These are phyloP conservation scores for Caradrina clavipalpis DNA, from an alignment of 2,888 invertebrate species.

Conservation along the genomic window DNA sequence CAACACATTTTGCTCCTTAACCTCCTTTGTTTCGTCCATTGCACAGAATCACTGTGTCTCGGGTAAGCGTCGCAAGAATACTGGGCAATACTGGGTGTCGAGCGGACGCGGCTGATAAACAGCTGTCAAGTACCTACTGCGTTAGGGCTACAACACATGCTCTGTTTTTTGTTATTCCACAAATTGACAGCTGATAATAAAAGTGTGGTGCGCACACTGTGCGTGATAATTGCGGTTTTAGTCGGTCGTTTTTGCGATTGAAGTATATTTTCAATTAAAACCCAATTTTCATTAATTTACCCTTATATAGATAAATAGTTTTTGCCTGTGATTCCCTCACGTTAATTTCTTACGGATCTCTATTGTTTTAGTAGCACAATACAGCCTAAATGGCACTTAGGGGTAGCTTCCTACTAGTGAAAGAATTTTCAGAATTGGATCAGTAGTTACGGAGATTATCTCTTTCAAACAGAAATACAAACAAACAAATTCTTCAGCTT, in stretches of 20 bases:
- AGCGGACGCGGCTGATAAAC: constrained; percentile 59
- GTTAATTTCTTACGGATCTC: too few relatives aligned
- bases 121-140: constrained; percentile 31
- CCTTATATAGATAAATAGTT: not conserved
- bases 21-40: constrained; percentile 52
- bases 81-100: constrained; percentile 55
- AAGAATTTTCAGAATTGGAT: too few relatives aligned
- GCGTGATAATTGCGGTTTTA: not conserved
- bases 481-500: too few relatives aligned
- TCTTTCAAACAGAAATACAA: not conserved
- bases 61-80: constrained; percentile 35
- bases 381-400: too few relatives aligned
- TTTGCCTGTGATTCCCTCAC: too few relatives aligned
- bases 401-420: too few relatives aligned
- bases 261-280: not conserved
- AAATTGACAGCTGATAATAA: constrained; percentile 11
- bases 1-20: constrained; percentile 37
- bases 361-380: too few relatives aligned
- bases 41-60: constrained; percentile 58
- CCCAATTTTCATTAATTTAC: not conserved
- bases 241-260: not conserved
- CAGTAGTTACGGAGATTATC: too few relatives aligned
- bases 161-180: constrained; percentile 14
- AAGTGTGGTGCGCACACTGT: constrained; percentile 1
- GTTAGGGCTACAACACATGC: constrained; percentile 48